phyloP scores from a whole-genome alignment of 23 tunicate genomes.

The Clavelina lepadiformis region DNA sequence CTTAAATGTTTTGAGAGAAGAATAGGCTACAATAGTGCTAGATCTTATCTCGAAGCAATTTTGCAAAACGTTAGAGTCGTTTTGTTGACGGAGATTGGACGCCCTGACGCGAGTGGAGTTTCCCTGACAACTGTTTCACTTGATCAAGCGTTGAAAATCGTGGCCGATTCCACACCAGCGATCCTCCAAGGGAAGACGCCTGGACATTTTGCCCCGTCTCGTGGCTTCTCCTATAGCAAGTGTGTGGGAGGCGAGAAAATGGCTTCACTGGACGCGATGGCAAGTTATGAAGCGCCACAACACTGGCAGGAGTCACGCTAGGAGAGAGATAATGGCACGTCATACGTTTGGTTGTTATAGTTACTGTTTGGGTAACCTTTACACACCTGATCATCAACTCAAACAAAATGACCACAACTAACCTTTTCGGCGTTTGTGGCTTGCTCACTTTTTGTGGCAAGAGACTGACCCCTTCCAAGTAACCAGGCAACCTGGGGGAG shows the following conservation, averaged over 20 bases:
- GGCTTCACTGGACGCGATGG: slow-evolving; percentile 22
- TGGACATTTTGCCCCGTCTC: slow-evolving; percentile 4
- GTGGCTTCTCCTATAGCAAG: slow-evolving; percentile 1
- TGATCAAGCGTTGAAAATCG: slow-evolving; percentile 26
- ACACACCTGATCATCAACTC: neutral
- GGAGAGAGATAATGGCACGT: too few species aligned
- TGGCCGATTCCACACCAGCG: slow-evolving; percentile 25
- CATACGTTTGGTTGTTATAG: too few species aligned
- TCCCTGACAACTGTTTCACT: slow-evolving; percentile 9
- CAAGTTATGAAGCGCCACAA: neutral
- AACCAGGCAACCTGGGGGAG: slow-evolving; percentile 68
- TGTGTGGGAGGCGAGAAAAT: slow-evolving; percentile 1
- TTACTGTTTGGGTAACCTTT: neutral
- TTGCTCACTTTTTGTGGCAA: slow-evolving; percentile 12
- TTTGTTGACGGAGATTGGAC: too few species aligned
- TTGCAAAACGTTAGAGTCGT: too few species aligned
- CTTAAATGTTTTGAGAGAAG: too few species aligned
- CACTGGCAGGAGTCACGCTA: too few species aligned
- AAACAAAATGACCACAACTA: too few species aligned
- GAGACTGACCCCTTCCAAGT: slow-evolving; percentile 38
- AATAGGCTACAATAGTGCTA: too few species aligned
- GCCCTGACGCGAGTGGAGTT: too few species aligned
- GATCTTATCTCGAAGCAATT: too few species aligned
- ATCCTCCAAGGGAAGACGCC: slow-evolving; percentile 1
- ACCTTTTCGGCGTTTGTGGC: slow-evolving; percentile 7